Base-by-base conservation (phyloP, 2,113 vertebrate genomes). In the Symphodus melops region DNA sequence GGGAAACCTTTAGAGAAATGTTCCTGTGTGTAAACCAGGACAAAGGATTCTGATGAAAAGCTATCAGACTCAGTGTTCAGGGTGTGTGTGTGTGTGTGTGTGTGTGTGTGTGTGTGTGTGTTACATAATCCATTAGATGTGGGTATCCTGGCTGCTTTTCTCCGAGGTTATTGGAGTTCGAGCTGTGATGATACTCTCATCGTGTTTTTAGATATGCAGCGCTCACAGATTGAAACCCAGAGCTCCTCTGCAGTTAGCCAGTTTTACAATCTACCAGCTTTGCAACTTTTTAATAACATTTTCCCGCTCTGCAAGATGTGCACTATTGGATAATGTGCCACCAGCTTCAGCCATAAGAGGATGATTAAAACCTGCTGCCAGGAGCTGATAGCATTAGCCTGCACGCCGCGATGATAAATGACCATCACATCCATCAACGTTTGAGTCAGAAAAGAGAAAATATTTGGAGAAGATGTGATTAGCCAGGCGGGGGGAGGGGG, bases 201-300 rank as follows among this genome's bases (percentile, higher is more conserved):
- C 85, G 79, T 86, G 5, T 33, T 48, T 75, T 68, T 33, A 77
- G 79, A 88, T 83, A 83, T 68, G 44, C 74, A 54, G 76, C 64
- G 8, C 65, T 75, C 54, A 10, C 52, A 84, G 75, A 82, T 84
- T 79, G 71, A 80, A 87, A 88, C 70, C 28, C 77, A 82, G 60
- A 39, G 64, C 77, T 53, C 49, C 56, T 77, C 68, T 60, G 62
- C 70, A 68, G 56, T 77, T 80, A 82, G 83, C 52, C 20, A 69
- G 36, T 75, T 72, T 54, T 53, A 46, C 74, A 86, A 88, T 86
- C 72, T 69, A 90, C 82, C 69, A 87, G 89, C 87, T 80, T 88
- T 84, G 87, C 88, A 89, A 82, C 86, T 89, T 93, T 91, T 91
- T 90, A 93, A 92, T 92, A 91, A 90, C 86, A 81, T 91, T 91